phyloP scores from a whole-genome alignment of 2,113 vertebrate species.

The Cercocebus atys region DNA sequence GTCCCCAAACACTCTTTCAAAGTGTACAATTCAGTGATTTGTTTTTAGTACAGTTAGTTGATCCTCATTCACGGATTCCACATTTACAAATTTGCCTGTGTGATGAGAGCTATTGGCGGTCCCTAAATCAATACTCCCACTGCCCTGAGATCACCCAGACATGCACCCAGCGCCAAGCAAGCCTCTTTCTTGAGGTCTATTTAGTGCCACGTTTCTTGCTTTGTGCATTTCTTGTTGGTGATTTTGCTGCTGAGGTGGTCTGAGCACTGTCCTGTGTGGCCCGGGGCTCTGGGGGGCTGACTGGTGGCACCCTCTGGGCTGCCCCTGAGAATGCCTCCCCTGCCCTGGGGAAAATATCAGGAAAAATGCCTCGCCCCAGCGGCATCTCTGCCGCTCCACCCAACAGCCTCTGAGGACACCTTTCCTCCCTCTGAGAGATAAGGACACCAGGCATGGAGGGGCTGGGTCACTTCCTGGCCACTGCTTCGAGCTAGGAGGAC shows the following conservation, averaged over 20 bases:
- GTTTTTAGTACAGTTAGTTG: fast-evolving
- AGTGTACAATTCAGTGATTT: fast-evolving
- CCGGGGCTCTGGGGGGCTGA: neutral
- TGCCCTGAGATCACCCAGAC: fast-evolving
- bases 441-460: neutral
- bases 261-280: fast-evolving
- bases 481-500: fast-evolving
- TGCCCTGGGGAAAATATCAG: fast-evolving
- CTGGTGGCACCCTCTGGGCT: neutral
- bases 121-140: fast-evolving
- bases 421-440: neutral
- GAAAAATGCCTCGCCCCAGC: fast-evolving
- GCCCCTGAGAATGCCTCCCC: too few species aligned
- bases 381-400: fast-evolving
- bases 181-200: fast-evolving
- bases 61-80: fast-evolving
- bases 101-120: neutral
- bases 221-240: neutral
- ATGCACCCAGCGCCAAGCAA: fast-evolving
- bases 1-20: fast-evolving
- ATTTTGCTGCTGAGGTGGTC: neutral
- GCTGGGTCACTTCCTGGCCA: too few species aligned
- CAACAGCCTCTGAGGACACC: fast-evolving
- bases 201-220: too few species aligned
- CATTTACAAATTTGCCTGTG: too few species aligned